Conservation (phyloP, 2,797 vertebrate species). For the Phaenicophaeus curvirostris region DNA sequence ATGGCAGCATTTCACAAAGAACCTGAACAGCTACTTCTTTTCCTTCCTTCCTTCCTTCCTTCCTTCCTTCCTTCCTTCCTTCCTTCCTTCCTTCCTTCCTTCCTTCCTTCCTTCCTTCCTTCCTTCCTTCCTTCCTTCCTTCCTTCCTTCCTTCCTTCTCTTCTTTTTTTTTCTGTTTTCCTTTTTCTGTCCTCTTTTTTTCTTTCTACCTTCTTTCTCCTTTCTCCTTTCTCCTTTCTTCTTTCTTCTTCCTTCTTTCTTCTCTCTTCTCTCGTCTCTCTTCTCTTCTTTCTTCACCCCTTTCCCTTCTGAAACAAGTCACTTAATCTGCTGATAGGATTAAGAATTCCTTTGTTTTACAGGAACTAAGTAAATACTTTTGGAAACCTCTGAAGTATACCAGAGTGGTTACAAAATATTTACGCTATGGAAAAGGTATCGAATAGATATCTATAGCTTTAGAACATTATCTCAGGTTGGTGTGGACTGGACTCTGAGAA, state of each 20-base stretch:
- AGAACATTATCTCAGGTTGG: conserved; percentile 36
- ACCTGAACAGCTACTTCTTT: conserved; percentile 27
- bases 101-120: not conserved
- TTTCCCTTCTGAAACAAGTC: not conserved
- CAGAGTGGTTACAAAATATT: conserved; percentile 53
- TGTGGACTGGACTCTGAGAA: not conserved
- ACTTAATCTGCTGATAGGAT: conserved; percentile 47
- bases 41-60: not conserved
- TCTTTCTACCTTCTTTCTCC: too few relatives aligned
- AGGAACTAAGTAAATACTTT: conserved; percentile 67
- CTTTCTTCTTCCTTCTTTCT: too few relatives aligned
- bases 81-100: too few relatives aligned
- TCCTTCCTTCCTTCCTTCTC: too few relatives aligned
- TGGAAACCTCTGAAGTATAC: conserved; percentile 61
- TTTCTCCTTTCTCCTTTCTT: rapidly evolving
- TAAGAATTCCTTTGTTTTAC: conserved; percentile 68
- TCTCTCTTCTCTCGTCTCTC: too few relatives aligned
- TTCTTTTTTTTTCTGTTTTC: not conserved
- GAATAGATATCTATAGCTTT: conserved; percentile 63
- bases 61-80: not conserved
- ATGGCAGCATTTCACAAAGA: conserved; percentile 96
- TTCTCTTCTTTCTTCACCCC: too few relatives aligned
- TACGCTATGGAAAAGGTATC: conserved; percentile 49
- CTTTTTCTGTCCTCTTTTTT: too few relatives aligned
- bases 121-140: too few relatives aligned